Base-by-base conservation (phyloP, 2,797 vertebrate genomes). In the Cossypha polioptera region DNA sequence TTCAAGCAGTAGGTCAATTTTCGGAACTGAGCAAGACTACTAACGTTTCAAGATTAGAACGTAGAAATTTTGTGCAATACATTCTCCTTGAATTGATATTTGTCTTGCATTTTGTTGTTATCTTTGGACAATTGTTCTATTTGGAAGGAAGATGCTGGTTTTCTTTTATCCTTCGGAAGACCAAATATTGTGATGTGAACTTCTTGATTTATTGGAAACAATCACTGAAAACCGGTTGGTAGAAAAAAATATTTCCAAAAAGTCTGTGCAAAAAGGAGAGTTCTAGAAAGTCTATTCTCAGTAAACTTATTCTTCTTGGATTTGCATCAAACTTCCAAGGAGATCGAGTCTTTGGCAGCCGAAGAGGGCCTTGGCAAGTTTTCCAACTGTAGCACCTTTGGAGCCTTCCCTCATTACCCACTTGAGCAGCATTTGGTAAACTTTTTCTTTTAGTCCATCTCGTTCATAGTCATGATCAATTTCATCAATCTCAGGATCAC, bases 391-490 rank as follows among this genome's bases (percentile, higher is more conserved):
- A 73, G 98, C 98, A 8, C 99, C 98, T 43, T 98, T 97, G 20
- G 93, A 97, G 62, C 99, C 99, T 92, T 99, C 98, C 92, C 98
- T 98, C 99, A 99, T 99, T 86, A 85, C 97, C 99, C 99, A 99
- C 72, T 95, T 98, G 35, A 98, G 98, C 85, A 99, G 97, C 98
- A 98, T 99, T 97, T 99, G 99, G 95, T 99, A 98, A 81, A 99
- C 99, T 95, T 99, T 99, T 96, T 99, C 99, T 5, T 98, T 98
- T 25, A 99, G 98, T 68, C 99, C 99, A 18, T 99, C 98, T 2
- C 98, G 98, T 68, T 96, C 97, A 35, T 97, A 98, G 97, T 99
- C 99, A 0, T 99, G 98, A 61, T 99, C 98, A 13, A 99, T 99
- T 96, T 98, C 98, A 16, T 99, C 99, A 35, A 99, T 98, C 57